Conservation (phyloP, 2,888 invertebrate genomes). For the Hyles lineata region DNA sequence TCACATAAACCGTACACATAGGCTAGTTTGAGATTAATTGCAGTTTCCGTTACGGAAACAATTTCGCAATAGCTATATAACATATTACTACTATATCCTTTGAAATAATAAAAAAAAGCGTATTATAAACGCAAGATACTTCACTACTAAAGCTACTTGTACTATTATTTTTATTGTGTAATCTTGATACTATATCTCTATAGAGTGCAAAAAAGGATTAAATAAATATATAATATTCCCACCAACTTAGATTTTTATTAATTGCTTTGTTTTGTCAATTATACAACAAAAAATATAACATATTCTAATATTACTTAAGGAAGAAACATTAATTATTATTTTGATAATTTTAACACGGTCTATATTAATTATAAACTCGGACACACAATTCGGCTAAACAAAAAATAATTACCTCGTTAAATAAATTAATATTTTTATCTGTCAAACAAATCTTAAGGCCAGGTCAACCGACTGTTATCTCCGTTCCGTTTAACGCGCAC, state of each 20-base stretch:
- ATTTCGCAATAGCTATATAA: not conserved
- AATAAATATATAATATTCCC: too few relatives aligned
- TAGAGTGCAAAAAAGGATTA: too few relatives aligned
- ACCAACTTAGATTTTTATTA: too few relatives aligned
- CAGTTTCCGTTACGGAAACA: not conserved
- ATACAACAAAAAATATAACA: not conserved
- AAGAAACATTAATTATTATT: not conserved
- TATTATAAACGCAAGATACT: too few relatives aligned
- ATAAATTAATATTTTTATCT: slow-evolving; percentile 43
- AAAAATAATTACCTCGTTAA: slow-evolving; percentile 31
- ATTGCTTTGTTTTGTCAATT: not conserved
- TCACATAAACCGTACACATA: slow-evolving; percentile 42
- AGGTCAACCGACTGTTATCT: slow-evolving; percentile 68
- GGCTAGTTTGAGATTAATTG: not conserved
- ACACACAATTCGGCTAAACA: not conserved
- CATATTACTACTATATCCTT: too few relatives aligned
- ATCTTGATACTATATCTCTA: too few relatives aligned
- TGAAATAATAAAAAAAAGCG: too few relatives aligned
- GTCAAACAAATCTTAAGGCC: slow-evolving; percentile 46
- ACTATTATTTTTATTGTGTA: too few relatives aligned
- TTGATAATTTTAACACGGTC: not conserved
- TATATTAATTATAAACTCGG: not conserved
- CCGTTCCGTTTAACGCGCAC: slow-evolving; percentile 63
- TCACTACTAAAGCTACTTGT: too few relatives aligned
- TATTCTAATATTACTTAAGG: not conserved